Base-by-base conservation (phyloP, 2,888 invertebrate species). In the Lydus trimaculatus region DNA sequence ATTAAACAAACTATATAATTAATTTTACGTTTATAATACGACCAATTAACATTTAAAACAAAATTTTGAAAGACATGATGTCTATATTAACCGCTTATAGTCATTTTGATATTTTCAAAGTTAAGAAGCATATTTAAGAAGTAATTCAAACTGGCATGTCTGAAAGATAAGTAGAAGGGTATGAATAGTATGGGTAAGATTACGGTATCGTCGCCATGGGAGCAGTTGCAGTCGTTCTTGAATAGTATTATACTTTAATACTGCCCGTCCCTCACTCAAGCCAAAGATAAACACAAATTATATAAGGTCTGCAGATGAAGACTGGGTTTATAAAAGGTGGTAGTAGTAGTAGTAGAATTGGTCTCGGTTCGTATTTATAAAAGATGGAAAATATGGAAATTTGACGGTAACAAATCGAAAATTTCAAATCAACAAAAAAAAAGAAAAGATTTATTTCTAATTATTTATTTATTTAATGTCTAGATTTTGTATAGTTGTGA, bases 121-220 rank as follows among this genome's bases (percentile, higher is more conserved):
- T 70, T 71, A 72, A 75, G 72, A 71, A 73, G 76, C 74, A 75
- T 76, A 76, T 76, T 76, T 75, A 73, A 75, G 76, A 72, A 73
- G 74, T 74, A 74, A 73, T 73, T 71, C 72, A 72, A 66, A 62
- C 71, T 66, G 70, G 69, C 72, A 69, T 69, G 72, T 75, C 72
- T 75, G 75, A 72, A 71, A 76, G 73, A 78, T 78, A 75, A 76
- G 78, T 73, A 72, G 73, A 48, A 33, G 69, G 71, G 67, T 69
- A 69, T 71, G 75, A 73, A 73, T 76, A 73, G 74, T 69, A 72
- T 70, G 72, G 70, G 43, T 74, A 76, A 78, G 80, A 81, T 79
- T 80, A 78, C 74, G 73, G 75, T 73, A 79, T 79, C 75, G 77
- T 72, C 75, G 74, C 71, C 79, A 64, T 66, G 80, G 79, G 81